Evolutionary conservation across 2,113 vertebrate species (phyloP), one percentile per base, ranked within the genome.

Genomic region (Saccopteryx bilineata): DNA sequence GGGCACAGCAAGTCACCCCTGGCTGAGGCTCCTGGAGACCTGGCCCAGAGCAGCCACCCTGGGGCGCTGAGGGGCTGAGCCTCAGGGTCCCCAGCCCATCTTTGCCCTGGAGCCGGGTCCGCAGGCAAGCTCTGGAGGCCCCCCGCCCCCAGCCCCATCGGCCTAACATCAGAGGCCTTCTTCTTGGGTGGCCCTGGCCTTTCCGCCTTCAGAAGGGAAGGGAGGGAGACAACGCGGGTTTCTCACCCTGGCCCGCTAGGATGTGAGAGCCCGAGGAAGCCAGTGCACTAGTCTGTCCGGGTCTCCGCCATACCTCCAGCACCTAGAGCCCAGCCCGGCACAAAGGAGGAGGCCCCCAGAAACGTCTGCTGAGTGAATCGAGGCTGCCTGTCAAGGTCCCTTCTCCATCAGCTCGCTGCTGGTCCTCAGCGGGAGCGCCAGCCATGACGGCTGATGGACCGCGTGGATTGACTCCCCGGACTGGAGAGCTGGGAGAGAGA

Each of bases 201-300:
- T 80, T 74, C 65, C 23, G 52, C 52, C 72, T 50, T 85, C 71
- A 50, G n/a, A 52, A 85, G 10, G 9, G 39, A 78, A 33, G 19
- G 31, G 50, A 33, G 24, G 31, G 50, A 33, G 60, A 72, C 39
- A 18, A 26, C 19, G 31, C 21, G 9, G 5, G 31, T 33, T 58
- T 76, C 24, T 52, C 15, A 46, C 18, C 23, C 61, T 63, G 50
- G 48, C 46, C 65, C 33, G 10, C 23, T 15, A 58, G 54, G 81
- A 19, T 0, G 15, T 54, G 74, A 50, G 23, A 65, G 66, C 33
- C 60, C 18, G 0, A 5, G 5, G 6, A 60, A 61, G 5, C 48
- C 79, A 33, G 54, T 11, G 0, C 4, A 5, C 2, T 5, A 0
- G 1, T 71, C 72, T 31, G 19, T 3, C 14, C 68, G 0, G 0